Conservation (phyloP, 2,113 vertebrate genomes). For the Charadrius vociferus region DNA sequence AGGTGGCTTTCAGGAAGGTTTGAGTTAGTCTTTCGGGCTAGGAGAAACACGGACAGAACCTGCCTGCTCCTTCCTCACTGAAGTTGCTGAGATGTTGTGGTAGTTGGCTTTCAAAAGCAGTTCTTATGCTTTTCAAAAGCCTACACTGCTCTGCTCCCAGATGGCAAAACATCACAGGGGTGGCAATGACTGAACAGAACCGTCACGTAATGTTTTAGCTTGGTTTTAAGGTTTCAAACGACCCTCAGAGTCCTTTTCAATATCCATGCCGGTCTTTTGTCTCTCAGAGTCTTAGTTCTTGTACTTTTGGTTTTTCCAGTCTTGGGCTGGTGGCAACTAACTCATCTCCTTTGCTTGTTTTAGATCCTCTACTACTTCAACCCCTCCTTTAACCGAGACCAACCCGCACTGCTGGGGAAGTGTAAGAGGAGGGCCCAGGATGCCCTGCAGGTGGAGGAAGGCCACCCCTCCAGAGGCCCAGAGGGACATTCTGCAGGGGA, state of each 20-base stretch:
- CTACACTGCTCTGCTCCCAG: background rate
- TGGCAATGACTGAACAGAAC: background rate
- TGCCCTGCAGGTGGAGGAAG: background rate
- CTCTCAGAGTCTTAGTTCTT: background rate
- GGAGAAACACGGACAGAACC: background rate
- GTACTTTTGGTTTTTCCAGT: background rate
- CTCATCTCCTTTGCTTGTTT: background rate
- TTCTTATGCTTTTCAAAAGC: background rate
- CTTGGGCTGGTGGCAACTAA: background rate
- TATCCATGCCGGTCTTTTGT: background rate
- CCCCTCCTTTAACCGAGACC: background rate
- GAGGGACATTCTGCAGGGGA: background rate
- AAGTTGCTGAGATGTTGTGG: background rate
- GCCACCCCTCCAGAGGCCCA: background rate
- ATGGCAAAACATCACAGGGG: background rate
- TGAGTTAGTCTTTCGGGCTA: background rate
- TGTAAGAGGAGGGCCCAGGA: background rate
- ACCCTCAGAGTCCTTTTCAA: background rate
- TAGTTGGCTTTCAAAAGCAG: background rate
- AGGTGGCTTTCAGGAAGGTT: background rate
- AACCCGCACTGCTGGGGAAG: background rate
- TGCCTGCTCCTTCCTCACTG: background rate
- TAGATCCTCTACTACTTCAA: background rate
- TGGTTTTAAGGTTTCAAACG: fast-evolving
- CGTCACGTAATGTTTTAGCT: background rate